Evolutionary conservation across 2,888 invertebrate genomes (phyloP), one percentile per base, ranked within the genome.

Genomic region (Pollenia griseotomentosa): DNA sequence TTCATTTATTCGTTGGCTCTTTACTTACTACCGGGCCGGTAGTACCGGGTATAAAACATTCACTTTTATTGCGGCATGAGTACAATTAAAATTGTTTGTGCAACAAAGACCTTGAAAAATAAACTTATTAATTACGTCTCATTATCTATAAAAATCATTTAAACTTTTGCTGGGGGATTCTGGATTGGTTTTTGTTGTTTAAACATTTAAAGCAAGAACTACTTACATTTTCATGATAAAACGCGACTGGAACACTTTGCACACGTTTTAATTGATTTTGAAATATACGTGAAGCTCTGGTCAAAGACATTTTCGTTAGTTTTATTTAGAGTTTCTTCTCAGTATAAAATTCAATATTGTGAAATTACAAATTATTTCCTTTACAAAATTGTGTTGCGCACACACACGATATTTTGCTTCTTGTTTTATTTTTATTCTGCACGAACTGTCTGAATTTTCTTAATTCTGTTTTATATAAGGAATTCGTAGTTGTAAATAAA

Each of bases 161-260:
- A 19, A 51, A 53, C 8, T 6, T 8, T 40, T n/a, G 14, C 40
- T 14, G 33, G 44, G 16, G 3, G 23, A 3, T 57, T 42, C 23
- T 59, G 10, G 10, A 23, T 33, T 51, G 0, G 1, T 57, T 2
- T 6, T 5, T 59, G 23, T 59, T 14, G 2, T 12, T 3, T 12
- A 33, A 11, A 19, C 1, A n/a, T 55, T 16, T 0, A 55, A 16
- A 16, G 9, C 16, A 16, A 55, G 16, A 9, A 44, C 11, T 71
- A 90, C 91, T 95, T 93, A 97, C 97, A 92, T 97, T 97, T 84
- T 96, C 96, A 92, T 97, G 97, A 92, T 97, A 97, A 40, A 95
- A 94, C 73, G 95, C 94, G 23, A 94, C 94, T 88, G 95, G 96
- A 78, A 95, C 91, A 66, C 94, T 94, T 85, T 93, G 93, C 0